phyloP scores from a whole-genome alignment of 1,140 invertebrate species.

The Trachymyrmex cornetzi region DNA sequence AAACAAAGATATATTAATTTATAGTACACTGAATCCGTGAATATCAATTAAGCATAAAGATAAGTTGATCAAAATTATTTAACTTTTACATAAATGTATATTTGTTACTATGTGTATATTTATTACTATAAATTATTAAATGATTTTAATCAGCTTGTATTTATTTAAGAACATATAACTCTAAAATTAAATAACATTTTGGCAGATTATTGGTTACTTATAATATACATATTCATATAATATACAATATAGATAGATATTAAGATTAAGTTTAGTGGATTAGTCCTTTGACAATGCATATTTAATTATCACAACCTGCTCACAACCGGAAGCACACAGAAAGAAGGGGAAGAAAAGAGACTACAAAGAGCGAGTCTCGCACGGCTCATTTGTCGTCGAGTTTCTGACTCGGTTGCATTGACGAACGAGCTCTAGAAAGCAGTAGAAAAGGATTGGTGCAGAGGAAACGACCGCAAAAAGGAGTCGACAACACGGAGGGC shows the following conservation, averaged over 20 bases:
- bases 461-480: conserved; percentile 71
- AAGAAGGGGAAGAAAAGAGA: conserved; percentile 61
- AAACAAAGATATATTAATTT: too few relatives aligned
- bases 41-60: not conserved
- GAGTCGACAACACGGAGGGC: conserved; percentile 41
- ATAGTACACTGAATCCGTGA: too few relatives aligned
- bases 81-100: not conserved
- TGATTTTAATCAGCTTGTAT: not conserved
- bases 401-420: conserved; percentile 79
- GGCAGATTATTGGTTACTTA: not conserved
- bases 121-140: not conserved
- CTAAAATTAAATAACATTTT: conserved; percentile 8
- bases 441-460: conserved; percentile 71
- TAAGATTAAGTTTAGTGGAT: not conserved
- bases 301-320: conserved; percentile 23
- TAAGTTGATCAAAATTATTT: not conserved
- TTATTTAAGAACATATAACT: not conserved
- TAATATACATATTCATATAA: not conserved
- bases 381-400: conserved; percentile 80
- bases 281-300: not conserved
- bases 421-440: conserved; percentile 78
- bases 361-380: conserved; percentile 57
- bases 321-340: conserved; percentile 35
- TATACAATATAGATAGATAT: not conserved
- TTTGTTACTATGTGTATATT: too few relatives aligned